A percentile compares a stretch with the other conserved stretches of the same genome.
These are phyloP conservation scores for Lagria hirta DNA, from an alignment of 2,888 invertebrate genomes.

Conservation along the genomic window DNA sequence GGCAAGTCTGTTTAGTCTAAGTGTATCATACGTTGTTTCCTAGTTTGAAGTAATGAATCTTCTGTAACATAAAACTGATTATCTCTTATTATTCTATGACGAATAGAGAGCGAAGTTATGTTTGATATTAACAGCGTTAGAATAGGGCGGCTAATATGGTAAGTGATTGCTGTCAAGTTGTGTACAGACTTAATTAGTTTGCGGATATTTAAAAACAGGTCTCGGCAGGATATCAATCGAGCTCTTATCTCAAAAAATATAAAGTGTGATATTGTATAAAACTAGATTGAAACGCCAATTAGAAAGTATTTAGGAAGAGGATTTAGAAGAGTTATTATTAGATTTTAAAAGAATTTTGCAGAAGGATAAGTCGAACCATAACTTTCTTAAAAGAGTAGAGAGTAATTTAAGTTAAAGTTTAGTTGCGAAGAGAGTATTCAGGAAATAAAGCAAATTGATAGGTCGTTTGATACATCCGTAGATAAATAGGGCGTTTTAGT, in stretches of 20 bases:
- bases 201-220: too few species aligned
- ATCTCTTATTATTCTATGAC: slow-evolving; percentile 13
- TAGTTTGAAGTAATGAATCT: slow-evolving; percentile 12
- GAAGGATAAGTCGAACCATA: slow-evolving; percentile 25
- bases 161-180: too few species aligned
- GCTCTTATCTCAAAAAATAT: too few species aligned
- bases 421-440: slow-evolving; percentile 18
- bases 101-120: too few species aligned
- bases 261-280: slow-evolving; percentile 15
- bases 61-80: slow-evolving; percentile 10
- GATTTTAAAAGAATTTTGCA: slow-evolving; percentile 25
- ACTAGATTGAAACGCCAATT: slow-evolving; percentile 24
- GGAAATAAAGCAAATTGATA: slow-evolving; percentile 25
- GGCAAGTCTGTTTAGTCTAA: not conserved
- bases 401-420: slow-evolving; percentile 23
- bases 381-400: slow-evolving; percentile 25
- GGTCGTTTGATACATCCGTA: slow-evolving; percentile 24
- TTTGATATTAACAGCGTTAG: too few species aligned
- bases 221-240: too few species aligned
- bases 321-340: slow-evolving; percentile 23
- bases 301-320: slow-evolving; percentile 24
- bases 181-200: too few species aligned
- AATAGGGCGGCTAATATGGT: too few species aligned
- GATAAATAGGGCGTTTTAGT: slow-evolving; percentile 23
- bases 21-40: slow-evolving; percentile 5